Conservation (phyloP, 1,140 invertebrate species). For the Drosophila kepulauana region DNA sequence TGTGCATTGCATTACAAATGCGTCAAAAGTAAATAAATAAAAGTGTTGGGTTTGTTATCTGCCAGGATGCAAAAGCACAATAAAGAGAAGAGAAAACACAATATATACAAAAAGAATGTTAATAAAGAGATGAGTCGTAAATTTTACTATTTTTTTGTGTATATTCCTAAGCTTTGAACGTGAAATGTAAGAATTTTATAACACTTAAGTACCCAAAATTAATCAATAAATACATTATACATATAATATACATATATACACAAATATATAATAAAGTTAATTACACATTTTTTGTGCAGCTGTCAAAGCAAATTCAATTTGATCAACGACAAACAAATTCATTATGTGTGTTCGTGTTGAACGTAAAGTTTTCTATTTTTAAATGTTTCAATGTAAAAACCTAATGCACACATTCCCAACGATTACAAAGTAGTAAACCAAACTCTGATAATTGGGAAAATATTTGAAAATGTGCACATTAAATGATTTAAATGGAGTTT, state of each 20-base stretch:
- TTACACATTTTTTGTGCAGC: constrained; percentile 44
- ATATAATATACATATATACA: constrained; percentile 32
- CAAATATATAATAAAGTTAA: constrained; percentile 35
- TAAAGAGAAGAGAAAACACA: constrained; percentile 5
- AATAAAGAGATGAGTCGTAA: constrained; percentile 11
- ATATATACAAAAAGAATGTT: constrained; percentile 5
- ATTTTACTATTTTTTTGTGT: constrained; percentile 55
- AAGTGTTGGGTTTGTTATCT: constrained; percentile 53
- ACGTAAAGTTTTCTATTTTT: constrained; percentile 55
- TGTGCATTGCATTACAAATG: constrained; percentile 79
- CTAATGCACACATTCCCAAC: constrained; percentile 58
- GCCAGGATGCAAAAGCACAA: constrained; percentile 17
- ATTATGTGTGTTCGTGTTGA: constrained; percentile 51
- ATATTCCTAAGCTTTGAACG: constrained; percentile 63
- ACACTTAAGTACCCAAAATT: constrained; percentile 55
- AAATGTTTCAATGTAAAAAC: constrained; percentile 57
- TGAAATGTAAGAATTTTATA: constrained; percentile 74
- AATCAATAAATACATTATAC: constrained; percentile 52
- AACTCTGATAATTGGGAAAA: constrained; percentile 54
- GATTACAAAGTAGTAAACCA: constrained; percentile 10
- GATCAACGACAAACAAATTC: constrained; percentile 46
- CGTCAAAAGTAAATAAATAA: constrained; percentile 43
- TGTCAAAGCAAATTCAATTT: constrained; percentile 38
- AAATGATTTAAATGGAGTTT: constrained; percentile 68
- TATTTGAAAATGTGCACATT: constrained; percentile 65